Conservation (phyloP, 1,140 invertebrate genomes). For the Antheraea pernyi region DNA sequence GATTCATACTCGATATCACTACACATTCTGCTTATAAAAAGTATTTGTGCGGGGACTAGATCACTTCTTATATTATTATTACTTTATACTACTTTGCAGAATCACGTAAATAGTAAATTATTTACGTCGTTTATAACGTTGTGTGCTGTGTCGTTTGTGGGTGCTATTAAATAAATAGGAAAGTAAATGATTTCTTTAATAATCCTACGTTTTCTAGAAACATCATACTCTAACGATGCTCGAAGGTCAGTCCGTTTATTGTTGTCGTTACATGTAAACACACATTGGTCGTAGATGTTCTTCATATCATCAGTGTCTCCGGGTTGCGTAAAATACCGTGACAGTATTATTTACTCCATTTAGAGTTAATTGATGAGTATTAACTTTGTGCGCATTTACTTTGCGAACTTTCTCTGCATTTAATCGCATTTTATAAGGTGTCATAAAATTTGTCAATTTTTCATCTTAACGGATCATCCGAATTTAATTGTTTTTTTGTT, state of each 20-base stretch:
- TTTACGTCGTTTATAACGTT: not conserved
- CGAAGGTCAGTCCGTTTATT: constrained; percentile 59
- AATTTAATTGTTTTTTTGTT: no score
- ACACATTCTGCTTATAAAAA: constrained; percentile 25
- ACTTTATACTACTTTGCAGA: not conserved
- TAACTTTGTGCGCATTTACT: constrained; percentile 32
- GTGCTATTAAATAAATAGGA: not conserved
- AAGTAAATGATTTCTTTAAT: constrained; percentile 9
- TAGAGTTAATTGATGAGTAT: constrained; percentile 41
- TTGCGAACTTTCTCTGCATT: constrained; percentile 47
- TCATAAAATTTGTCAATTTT: not conserved
- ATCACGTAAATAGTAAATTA: not conserved
- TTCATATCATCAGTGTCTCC: constrained; percentile 21
- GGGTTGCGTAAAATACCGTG: constrained; percentile 28
- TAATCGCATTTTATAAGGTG: constrained; percentile 11
- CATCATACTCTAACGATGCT: constrained; percentile 29
- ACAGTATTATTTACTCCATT: constrained; percentile 57
- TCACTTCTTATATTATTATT: constrained; percentile 6
- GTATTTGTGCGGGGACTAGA: constrained; percentile 16
- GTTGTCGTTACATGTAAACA: constrained; percentile 37
- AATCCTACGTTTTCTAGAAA: constrained; percentile 30
- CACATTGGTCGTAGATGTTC: constrained; percentile 7
- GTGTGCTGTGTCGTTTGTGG: not conserved
- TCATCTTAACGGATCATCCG: not conserved
- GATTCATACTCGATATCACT: constrained; percentile 26